These are phyloP conservation scores for Podotricha telesiphe DNA, from an alignment of 2,888 invertebrate genomes.

Conservation along the genomic window DNA sequence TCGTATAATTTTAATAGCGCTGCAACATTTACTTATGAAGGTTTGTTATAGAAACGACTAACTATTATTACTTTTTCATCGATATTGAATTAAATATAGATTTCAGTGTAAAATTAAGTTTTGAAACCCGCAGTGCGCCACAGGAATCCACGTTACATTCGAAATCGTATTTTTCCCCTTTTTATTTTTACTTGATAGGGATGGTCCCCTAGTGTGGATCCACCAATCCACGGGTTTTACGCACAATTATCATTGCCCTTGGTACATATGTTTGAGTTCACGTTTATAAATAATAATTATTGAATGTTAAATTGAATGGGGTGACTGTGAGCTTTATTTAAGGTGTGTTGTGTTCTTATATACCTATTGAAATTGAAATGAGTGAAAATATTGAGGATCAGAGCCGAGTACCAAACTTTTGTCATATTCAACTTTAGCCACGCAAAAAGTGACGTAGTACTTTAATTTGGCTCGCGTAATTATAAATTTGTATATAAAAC, in stretches of 20 bases:
- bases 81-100: constrained; percentile 53
- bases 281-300: constrained; percentile 77
- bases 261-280: constrained; percentile 79
- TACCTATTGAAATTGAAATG: background rate
- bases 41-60: constrained; percentile 24
- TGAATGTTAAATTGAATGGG: constrained; percentile 69
- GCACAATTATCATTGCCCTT: constrained; percentile 61
- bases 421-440: background rate
- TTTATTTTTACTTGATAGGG: constrained; percentile 52
- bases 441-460: background rate
- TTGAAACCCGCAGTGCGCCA: constrained; percentile 67
- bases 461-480: constrained; percentile 25
- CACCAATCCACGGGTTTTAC: constrained; percentile 63
- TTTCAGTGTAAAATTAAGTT: constrained; percentile 57
- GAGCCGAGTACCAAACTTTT: background rate
- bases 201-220: constrained; percentile 62
- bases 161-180: constrained; percentile 38
- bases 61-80: constrained; percentile 35
- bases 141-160: constrained; percentile 53
- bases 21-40: constrained; percentile 14
- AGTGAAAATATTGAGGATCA: background rate
- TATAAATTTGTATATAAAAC: constrained; percentile 55
- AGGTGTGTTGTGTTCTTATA: constrained; percentile 10
- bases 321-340: constrained; percentile 49
- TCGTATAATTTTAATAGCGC: constrained; percentile 14